Evolutionary conservation across 2,888 invertebrate species (phyloP), one percentile per base, ranked within the genome.

Genomic region (Leptinotarsa juncta): DNA sequence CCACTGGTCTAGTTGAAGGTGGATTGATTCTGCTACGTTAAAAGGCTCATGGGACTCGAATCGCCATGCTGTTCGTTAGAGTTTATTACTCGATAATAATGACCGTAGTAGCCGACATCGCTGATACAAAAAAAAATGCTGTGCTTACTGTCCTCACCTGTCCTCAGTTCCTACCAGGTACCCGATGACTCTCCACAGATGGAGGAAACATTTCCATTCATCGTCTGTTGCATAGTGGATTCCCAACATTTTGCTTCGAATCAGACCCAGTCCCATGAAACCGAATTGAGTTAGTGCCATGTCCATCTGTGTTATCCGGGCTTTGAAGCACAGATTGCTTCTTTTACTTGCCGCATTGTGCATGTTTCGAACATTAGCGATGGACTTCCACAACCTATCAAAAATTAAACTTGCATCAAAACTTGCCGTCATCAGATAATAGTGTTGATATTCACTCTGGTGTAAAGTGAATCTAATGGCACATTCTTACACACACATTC

Each of bases 281-380:
- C 96, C 96, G 84, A 95, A 95, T 87, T 95, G 96, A 0, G 97
- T 96, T 14, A 97, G 86, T 0, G 94, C 94, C 91, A 97, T 92
- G 85, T 97, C 96, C 79, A 93, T 91, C 86, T 97, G 97, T 0
- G 93, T 92, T 51, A 96, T 92, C 53, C 89, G 88, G 0, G 91
- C 91, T 3, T 89, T 80, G 7, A 90, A 88, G 14, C 18, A 42
- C 18, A 16, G 18, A 18, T 60, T 84, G 55, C 90, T 88, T 75
- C 89, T 87, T 20, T 90, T 88, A 65, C 92, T 92, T 0, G 93
- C 93, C 1, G 90, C 89, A 57, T 92, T 88, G 84, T 96, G 96
- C 3, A 92, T 90, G 49, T 88, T 90, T 62, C 94, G 90, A 0
- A 96, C 94, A 42, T 91, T 88, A 75, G 89, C 87, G 55, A 96